Conservation (phyloP, 2,888 invertebrate species). For the Oligia fasciuncula region DNA sequence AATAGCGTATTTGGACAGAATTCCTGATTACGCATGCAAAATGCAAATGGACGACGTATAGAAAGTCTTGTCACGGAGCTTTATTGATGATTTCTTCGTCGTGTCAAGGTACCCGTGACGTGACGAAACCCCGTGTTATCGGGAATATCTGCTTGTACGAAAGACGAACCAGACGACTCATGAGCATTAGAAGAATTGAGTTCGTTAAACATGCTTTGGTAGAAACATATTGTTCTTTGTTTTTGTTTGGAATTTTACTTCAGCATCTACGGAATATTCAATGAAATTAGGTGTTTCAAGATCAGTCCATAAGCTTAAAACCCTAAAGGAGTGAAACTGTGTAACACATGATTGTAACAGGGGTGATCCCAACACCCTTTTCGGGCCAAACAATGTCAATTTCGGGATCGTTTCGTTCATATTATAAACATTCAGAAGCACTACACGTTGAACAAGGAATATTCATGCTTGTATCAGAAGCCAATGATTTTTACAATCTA, state of each 20-base stretch:
- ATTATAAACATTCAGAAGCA: constrained; percentile 25
- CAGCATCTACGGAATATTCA: neutral
- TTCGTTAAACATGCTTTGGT: neutral
- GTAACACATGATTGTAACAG: constrained; percentile 13
- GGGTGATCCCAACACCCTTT: constrained; percentile 7
- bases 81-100: constrained; percentile 58
- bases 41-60: constrained; percentile 50
- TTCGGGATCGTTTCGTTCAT: constrained; percentile 1
- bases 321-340: neutral
- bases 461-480: constrained; percentile 15
- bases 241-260: neutral
- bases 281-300: neutral
- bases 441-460: constrained; percentile 4
- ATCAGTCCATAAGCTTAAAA: neutral
- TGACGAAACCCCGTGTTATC: constrained; percentile 37
- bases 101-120: constrained; percentile 53
- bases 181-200: constrained; percentile 1
- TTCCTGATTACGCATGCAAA: constrained; percentile 58
- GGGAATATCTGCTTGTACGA: constrained; percentile 27
- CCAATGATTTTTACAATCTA: constrained; percentile 32
- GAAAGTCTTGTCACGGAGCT: constrained; percentile 56
- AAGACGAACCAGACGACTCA: constrained; percentile 8
- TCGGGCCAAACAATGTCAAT: neutral
- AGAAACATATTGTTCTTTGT: neutral
- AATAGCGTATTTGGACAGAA: constrained; percentile 60